phyloP scores from a whole-genome alignment of 2,888 invertebrate genomes.

The Chrysopilus asiliformis region DNA sequence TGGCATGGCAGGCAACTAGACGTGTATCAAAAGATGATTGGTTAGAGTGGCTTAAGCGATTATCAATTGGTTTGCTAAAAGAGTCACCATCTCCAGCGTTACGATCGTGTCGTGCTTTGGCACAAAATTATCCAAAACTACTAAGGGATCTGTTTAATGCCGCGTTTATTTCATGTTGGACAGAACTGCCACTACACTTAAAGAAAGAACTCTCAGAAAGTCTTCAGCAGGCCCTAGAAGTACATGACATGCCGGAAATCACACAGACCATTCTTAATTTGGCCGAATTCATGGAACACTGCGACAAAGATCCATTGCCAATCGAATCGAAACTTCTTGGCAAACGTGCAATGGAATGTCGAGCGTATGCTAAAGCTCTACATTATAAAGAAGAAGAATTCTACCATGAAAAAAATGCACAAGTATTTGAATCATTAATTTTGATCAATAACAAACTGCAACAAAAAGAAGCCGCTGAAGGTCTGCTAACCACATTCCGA shows the following conservation, averaged over 20 bases:
- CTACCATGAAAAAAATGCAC: constrained; percentile 63
- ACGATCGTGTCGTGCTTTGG: constrained; percentile 80
- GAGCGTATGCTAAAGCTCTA: constrained; percentile 53
- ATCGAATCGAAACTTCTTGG: constrained; percentile 78
- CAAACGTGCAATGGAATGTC: constrained; percentile 87
- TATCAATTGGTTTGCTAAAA: constrained; percentile 86
- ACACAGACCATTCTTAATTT: constrained; percentile 93
- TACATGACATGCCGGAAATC: constrained; percentile 89
- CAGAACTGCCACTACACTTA: constrained; percentile 63
- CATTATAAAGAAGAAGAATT: constrained; percentile 84
- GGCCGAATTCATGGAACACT: constrained; percentile 99
- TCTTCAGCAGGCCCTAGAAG: constrained; percentile 77
- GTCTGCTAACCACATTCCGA: constrained; percentile 69
- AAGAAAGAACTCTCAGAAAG: constrained; percentile 77
- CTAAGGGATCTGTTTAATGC: constrained; percentile 95
- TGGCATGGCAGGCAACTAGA: constrained; percentile 84
- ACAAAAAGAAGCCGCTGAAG: constrained; percentile 95
- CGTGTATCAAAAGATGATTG: constrained; percentile 96
- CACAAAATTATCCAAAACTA: constrained; percentile 91
- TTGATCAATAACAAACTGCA: constrained; percentile 97
- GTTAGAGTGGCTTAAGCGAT: constrained; percentile 89
- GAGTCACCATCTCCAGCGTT: constrained; percentile 93
- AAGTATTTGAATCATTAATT: constrained; percentile 85
- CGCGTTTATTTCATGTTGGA: constrained; percentile 98
- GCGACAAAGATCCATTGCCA: constrained; percentile 89